phyloP scores from a whole-genome alignment of 2,888 invertebrate species.

The Synanthedon myopaeformis region DNA sequence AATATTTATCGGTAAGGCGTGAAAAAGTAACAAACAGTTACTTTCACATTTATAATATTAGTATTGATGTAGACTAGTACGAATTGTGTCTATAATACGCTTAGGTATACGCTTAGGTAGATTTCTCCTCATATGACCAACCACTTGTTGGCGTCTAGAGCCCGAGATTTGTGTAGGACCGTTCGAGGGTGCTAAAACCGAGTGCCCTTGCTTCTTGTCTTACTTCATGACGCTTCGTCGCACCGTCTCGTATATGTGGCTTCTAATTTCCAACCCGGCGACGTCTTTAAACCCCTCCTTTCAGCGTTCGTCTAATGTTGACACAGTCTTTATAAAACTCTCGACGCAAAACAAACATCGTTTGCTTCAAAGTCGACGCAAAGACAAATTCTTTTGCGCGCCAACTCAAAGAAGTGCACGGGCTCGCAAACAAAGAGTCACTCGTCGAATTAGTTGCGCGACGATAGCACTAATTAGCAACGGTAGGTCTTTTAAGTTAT shows the following conservation, averaged over 20 bases:
- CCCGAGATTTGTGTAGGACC: conserved; percentile 21
- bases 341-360: conserved; percentile 54
- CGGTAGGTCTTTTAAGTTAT: conserved; percentile 68
- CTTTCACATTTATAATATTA: too few species aligned
- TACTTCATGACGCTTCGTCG: conserved; percentile 31
- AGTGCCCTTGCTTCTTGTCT: conserved; percentile 43
- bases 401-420: conserved; percentile 56
- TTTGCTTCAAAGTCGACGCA: conserved; percentile 55
- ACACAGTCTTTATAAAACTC: conserved; percentile 16
- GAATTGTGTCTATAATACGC: too few species aligned
- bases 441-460: conserved; percentile 60
- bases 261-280: conserved; percentile 2
- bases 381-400: conserved; percentile 68
- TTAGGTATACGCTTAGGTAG: too few species aligned
- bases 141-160: conserved; percentile 44
- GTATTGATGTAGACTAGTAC: too few species aligned
- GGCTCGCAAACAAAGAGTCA: conserved; percentile 58
- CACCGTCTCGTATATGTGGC: conserved; percentile 4
- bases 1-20: too few species aligned
- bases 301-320: neutral
- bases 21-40: too few species aligned
- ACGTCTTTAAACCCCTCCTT: neutral
- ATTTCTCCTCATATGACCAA: conserved; percentile 26
- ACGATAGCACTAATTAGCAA: conserved; percentile 67
- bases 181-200: conserved; percentile 44